Evolutionary conservation across 2,888 invertebrate species (phyloP).

Genomic region (Athalia rosae): DNA sequence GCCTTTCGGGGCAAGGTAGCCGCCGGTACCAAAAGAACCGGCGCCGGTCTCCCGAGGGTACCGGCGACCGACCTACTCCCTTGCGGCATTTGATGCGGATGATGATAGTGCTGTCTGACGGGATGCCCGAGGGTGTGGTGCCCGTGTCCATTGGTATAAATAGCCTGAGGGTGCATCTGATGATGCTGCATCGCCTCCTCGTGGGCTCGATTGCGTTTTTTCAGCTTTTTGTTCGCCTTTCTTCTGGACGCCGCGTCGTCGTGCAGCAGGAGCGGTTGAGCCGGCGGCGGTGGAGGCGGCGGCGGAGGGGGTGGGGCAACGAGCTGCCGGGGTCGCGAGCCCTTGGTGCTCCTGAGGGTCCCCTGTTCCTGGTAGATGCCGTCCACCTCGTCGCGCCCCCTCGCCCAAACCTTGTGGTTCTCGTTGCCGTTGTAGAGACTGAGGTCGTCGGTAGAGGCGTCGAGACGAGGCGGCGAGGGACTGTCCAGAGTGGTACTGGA

Average conservation of each 20-base stretch:
- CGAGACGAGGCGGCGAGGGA: constrained; percentile 73
- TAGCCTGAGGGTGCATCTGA: constrained; percentile 69
- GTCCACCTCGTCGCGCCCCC: constrained; percentile 84
- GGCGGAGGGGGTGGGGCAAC: constrained; percentile 90
- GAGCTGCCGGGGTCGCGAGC: constrained; percentile 86
- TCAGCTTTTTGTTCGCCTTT: constrained; percentile 66
- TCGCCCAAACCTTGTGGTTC: constrained; percentile 96
- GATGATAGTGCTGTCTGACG: constrained; percentile 64
- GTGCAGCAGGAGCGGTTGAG: constrained; percentile 62
- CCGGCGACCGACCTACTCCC: constrained; percentile 69
- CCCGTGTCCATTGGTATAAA: constrained; percentile 70
- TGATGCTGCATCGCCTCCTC: constrained; percentile 65
- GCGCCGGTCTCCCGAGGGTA: constrained; percentile 68
- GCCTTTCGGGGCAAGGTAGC: constrained; percentile 73
- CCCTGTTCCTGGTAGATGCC: constrained; percentile 79
- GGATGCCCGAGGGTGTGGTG: constrained; percentile 71
- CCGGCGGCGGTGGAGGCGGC: constrained; percentile 75
- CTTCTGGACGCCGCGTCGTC: constrained; percentile 65
- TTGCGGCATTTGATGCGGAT: constrained; percentile 64
- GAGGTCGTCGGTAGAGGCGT: constrained; percentile 81
- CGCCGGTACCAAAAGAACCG: constrained; percentile 77
- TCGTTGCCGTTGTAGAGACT: constrained; percentile 93
- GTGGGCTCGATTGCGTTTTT: constrained; percentile 66
- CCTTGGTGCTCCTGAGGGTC: constrained; percentile 75
- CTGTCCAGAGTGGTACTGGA: constrained; percentile 72